Evolutionary conservation across 2,113 vertebrate species (phyloP).

Genomic region (Psettodes erumei): DNA sequence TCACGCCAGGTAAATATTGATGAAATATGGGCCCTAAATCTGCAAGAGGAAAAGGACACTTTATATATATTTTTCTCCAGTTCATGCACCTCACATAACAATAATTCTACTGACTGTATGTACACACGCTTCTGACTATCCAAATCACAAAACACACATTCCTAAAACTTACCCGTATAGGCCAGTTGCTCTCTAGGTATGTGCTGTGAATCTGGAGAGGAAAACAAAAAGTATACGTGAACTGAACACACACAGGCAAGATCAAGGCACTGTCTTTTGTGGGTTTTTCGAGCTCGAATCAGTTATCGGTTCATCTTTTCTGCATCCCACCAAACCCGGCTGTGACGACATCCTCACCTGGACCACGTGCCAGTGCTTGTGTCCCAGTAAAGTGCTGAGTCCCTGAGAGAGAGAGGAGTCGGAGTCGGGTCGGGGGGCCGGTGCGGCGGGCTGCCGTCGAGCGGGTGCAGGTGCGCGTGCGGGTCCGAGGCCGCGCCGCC

Average conservation of each 20-base stretch:
- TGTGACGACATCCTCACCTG: conserved; percentile 84
- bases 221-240: conserved; percentile 3
- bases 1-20: too few species aligned
- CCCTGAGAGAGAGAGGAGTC: conserved; percentile 91
- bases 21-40: too few species aligned
- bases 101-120: neutral
- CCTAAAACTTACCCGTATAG: conserved; percentile 87
- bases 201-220: conserved; percentile 93
- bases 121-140: too few species aligned
- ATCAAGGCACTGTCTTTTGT: neutral
- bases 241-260: neutral
- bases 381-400: conserved; percentile 99
- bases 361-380: conserved; percentile 98
- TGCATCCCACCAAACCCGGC: neutral
- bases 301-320: too few species aligned
- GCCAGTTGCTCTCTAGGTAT: conserved; percentile 99
- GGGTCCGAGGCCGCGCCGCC: conserved; percentile 77
- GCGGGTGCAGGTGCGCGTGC: conserved; percentile 59
- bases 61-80: neutral
- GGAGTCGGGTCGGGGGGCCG: conserved; percentile 79
- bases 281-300: neutral
- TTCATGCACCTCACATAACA: neutral
- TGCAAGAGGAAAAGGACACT: neutral
- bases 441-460: conserved; percentile 83
- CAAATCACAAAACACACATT: neutral